Evolutionary conservation across 2,888 invertebrate species (phyloP).

Genomic region (Limnephilus lunatus): DNA sequence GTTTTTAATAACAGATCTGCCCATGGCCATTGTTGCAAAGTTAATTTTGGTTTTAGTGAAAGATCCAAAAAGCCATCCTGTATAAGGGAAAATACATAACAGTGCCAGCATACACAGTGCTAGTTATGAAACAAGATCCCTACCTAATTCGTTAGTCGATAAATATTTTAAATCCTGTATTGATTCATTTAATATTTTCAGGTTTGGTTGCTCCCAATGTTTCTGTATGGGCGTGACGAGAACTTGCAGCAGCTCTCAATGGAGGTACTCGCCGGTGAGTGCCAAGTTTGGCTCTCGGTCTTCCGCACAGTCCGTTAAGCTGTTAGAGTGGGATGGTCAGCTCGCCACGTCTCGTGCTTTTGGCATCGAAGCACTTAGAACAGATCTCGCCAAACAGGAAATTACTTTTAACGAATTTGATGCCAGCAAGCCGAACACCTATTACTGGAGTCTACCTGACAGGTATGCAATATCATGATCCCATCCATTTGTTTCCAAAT

Average conservation of each 20-base stretch:
- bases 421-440: conserved; percentile 79
- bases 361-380: conserved; percentile 67
- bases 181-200: conserved; percentile 66
- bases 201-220: conserved; percentile 93
- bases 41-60: neutral
- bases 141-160: no score
- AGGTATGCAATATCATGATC: conserved; percentile 69
- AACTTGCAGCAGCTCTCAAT: conserved; percentile 88
- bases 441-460: conserved; percentile 91
- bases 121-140: no score
- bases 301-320: conserved; percentile 71
- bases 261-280: conserved; percentile 80
- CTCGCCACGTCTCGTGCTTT: neutral
- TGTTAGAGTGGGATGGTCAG: conserved; percentile 71
- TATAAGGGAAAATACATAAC: neutral
- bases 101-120: neutral
- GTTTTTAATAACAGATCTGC: neutral
- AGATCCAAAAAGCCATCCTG: neutral
- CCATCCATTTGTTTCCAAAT: neutral
- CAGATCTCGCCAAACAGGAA: conserved; percentile 79
- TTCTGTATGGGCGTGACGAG: conserved; percentile 96
- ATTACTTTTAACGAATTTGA: conserved; percentile 81
- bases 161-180: neutral
- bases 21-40: neutral
- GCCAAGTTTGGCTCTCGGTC: conserved; percentile 72